Evolutionary conservation across 2,113 vertebrate genomes (phyloP), one percentile per base, ranked within the genome.

Genomic region (Gobius niger): DNA sequence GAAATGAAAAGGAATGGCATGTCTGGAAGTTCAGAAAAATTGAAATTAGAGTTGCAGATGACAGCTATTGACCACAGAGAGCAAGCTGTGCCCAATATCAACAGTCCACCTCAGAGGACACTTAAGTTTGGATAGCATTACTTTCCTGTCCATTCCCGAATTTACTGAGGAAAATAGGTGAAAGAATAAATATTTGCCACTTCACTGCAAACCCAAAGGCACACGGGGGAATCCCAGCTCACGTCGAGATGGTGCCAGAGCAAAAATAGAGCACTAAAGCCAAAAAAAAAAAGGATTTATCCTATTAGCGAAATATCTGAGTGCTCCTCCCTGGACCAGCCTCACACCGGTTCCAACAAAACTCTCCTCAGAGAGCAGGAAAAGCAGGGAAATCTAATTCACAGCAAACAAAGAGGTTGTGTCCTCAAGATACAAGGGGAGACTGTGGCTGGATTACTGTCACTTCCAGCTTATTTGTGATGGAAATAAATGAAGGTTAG

Each of bases 231-330:
- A 77, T 78, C 72, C 77, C 70, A 3, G 66, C 73, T 65, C 75
- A 65, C 63, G 16, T 24, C 13, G 63, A 70, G 40, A 66, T 62
- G 67, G 51, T 78, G 80, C 80, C 65, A 81, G 40, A 77, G 59
- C 70, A 67, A 80, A 78, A 65, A 78, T 46, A 62, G 65, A 62
- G 77, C n/a, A 24, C 56, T 61, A 54, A 77, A 52, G 80, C 80
- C 80, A 78, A 62, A 72, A 34, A 34, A 34, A 34, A 34, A 76
- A 75, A 66, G 60, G 59, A 74, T 80, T 78, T 72, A 80, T 80
- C 77, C 69, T 76, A 64, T 86, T 80, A 80, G 79, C 64, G 56
- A 78, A 73, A 75, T 51, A 53, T 73, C 79, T 77, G 59, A 84
- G 73, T 67, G 51, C 70, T 61, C 18, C 68, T 59, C 14, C n/a